Evolutionary conservation across 2,113 vertebrate species (phyloP), one percentile per base, ranked within the genome.

Genomic region (Blennius ocellaris): DNA sequence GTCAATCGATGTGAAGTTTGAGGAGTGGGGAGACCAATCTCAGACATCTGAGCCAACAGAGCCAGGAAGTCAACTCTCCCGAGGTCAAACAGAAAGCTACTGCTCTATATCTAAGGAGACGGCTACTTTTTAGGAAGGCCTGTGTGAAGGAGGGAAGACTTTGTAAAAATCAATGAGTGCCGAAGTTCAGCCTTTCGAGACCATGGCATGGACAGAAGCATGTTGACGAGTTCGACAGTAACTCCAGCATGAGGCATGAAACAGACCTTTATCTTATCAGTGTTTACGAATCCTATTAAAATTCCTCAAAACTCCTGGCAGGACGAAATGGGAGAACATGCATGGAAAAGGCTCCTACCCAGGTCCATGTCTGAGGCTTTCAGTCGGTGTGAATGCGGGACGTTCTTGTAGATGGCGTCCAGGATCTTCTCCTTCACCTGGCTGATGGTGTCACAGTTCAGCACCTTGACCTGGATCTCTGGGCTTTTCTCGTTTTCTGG

Each of bases 401-500:
- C 94, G 0, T 99, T 99, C 93, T 99, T 99, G 91, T 98, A 99
- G 90, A 99, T 97, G 88, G 98, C 96, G 1, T 99, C 98, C 0
- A 99, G 94, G 77, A 99, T 98, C 90, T 99, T 99, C 92, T 99
- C 98, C 88, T 99, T 99, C 80, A 97, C 96, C 81, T 99, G 98
- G 0, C 96, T 98, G 89, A 99, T 97, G 82, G 98, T 99, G 91
- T 99, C 98, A 0, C 98, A 99, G 86, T 99, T 99, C 59, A 99
- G 91, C 55, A 95, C 96, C 93, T 99, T 99, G 77, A 98, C 97
- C 0, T 97, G 97, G 83, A 99, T 95, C 93, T 99, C 97, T 0
- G 96, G 93, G 58, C 96, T 98, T 90, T 98, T 99, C 90, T 95
- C 95, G 0, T 95, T 98, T 87, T 99, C 98, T 0, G 98, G 97